phyloP scores from a whole-genome alignment of 2,888 invertebrate species.

The Dugesia japonica region DNA sequence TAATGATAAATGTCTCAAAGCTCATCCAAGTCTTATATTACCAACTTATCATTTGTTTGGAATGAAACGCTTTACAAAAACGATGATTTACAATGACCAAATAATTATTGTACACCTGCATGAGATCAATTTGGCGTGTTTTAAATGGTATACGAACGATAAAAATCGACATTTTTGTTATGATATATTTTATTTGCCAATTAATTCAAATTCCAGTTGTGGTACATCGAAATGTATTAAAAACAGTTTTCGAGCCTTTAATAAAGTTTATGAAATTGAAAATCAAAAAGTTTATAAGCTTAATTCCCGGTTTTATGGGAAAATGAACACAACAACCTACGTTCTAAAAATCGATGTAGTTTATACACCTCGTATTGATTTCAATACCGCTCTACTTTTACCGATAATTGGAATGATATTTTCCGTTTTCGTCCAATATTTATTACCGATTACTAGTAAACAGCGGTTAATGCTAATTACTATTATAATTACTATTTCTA shows the following conservation, averaged over 20 bases:
- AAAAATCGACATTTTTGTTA: background rate
- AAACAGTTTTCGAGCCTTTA: background rate
- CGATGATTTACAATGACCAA: background rate
- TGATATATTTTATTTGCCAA: background rate
- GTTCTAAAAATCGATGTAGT: background rate
- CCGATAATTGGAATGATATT: background rate
- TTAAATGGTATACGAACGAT: background rate
- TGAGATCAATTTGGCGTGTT: background rate
- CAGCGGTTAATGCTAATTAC: background rate
- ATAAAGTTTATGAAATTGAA: background rate
- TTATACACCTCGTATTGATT: background rate
- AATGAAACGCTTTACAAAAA: background rate
- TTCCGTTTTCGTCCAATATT: background rate
- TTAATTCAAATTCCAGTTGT: background rate
- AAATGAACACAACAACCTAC: background rate
- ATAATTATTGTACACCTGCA: background rate
- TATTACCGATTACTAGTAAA: background rate
- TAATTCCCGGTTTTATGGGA: background rate
- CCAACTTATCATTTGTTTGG: background rate
- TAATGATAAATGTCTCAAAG: background rate
- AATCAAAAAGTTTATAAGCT: background rate
- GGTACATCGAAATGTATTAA: background rate
- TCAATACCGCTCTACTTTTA: background rate
- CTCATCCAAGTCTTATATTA: background rate
- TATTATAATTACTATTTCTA: background rate